phyloP scores from a whole-genome alignment of 2,888 invertebrate species.

The Nipponacmea schrenckii region DNA sequence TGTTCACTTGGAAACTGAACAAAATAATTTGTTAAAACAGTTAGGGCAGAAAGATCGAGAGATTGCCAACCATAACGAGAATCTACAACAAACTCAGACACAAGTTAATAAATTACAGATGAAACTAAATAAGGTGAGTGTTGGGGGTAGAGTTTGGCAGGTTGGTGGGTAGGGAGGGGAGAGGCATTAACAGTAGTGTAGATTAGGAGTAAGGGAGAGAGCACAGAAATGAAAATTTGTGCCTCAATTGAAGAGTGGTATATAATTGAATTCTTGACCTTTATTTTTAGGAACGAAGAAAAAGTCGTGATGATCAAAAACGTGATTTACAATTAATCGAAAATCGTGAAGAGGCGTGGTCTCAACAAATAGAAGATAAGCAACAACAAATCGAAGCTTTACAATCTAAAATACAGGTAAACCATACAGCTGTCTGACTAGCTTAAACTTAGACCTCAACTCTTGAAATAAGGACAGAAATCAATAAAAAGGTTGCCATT shows the following conservation, averaged over 20 bases:
- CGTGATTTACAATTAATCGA: constrained; percentile 51
- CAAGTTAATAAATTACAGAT: constrained; percentile 42
- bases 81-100: constrained; percentile 37
- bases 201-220: too few relatives aligned
- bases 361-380: constrained; percentile 52
- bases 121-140: constrained; percentile 50
- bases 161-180: background rate
- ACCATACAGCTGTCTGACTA: background rate
- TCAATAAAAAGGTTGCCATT: background rate
- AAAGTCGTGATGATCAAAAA: constrained; percentile 55
- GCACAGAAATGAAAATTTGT: too few relatives aligned
- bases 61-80: constrained; percentile 34
- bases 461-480: background rate
- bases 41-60: constrained; percentile 48
- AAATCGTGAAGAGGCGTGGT: constrained; percentile 53
- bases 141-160: background rate
- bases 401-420: constrained; percentile 39
- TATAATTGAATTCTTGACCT: background rate
- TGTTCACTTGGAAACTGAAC: constrained; percentile 54
- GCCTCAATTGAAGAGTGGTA: too few relatives aligned
- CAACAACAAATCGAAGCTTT: constrained; percentile 40
- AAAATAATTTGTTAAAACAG: constrained; percentile 44
- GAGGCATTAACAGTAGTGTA: too few relatives aligned
- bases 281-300: constrained; percentile 48
- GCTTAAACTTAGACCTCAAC: background rate